A percentile compares a stretch with the other conserved stretches of the same genome.
Conservation (phyloP, 2,797 vertebrate genomes). For the Pampus argenteus region DNA sequence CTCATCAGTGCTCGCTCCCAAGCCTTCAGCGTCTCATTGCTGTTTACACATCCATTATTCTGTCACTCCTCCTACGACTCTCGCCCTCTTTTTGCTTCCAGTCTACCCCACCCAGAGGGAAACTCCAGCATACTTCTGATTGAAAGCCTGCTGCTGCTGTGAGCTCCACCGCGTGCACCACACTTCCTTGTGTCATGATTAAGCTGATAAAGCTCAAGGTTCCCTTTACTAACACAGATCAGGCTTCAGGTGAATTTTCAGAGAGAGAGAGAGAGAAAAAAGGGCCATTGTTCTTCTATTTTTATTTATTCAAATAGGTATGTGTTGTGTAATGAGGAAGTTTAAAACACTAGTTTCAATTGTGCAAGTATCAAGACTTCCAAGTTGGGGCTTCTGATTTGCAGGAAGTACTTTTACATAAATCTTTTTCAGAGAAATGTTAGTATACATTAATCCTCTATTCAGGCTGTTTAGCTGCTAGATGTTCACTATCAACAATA, state of each 20-base stretch:
- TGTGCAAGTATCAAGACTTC: no score
- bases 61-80: constrained; percentile 27
- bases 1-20: constrained; percentile 28
- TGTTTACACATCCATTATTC: constrained; percentile 26
- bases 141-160: constrained; percentile 6
- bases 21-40: constrained; percentile 17
- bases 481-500: no score
- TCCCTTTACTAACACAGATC: constrained; percentile 11
- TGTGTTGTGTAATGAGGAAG: no score
- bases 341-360: no score
- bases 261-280: no score
- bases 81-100: background rate
- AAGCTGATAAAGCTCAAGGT: constrained; percentile 27
- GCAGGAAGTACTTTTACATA: no score
- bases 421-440: no score
- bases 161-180: constrained; percentile 5
- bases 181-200: constrained; percentile 44
- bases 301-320: background rate
- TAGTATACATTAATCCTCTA: no score
- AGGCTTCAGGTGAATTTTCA: constrained; percentile 15
- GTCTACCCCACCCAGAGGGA: constrained; percentile 33
- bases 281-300: no score
- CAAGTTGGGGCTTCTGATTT: no score
- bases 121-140: constrained; percentile 37
- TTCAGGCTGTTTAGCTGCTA: no score